Conservation (phyloP, 1,140 invertebrate genomes). For the Drosophila ogumai region DNA sequence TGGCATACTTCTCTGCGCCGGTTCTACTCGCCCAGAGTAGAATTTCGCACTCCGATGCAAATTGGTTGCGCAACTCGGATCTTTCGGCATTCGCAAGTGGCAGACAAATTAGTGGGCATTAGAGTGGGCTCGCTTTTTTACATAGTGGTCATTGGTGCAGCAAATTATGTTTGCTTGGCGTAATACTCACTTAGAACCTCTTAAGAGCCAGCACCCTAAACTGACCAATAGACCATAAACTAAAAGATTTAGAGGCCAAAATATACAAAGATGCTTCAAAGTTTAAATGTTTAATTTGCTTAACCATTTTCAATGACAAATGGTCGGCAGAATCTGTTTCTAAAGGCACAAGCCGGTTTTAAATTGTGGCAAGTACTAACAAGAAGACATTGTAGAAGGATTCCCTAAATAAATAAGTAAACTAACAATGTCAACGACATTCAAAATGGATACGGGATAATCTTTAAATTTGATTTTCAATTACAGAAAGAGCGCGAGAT, state of each 20-base stretch:
- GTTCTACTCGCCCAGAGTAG: constrained; percentile 28
- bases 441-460: background rate
- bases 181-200: constrained; percentile 14
- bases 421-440: too few species aligned
- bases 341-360: background rate
- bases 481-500: constrained; percentile 85
- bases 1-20: constrained; percentile 35
- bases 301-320: constrained; percentile 6
- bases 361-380: background rate
- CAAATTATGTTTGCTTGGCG: constrained; percentile 15
- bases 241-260: background rate
- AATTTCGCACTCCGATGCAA: constrained; percentile 58
- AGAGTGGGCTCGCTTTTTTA: constrained; percentile 18
- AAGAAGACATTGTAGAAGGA: background rate
- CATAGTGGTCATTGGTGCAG: constrained; percentile 14
- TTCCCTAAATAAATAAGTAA: too few species aligned
- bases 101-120: constrained; percentile 32
- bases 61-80: constrained; percentile 55
- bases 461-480: background rate
- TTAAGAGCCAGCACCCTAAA: constrained; percentile 1
- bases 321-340: background rate
- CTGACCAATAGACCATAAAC: constrained; percentile 13
- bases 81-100: constrained; percentile 26
- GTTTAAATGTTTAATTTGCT: background rate
- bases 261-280: background rate